Evolutionary conservation across 2,113 vertebrate species (phyloP).

Genomic region (Psittacara wagleri): DNA sequence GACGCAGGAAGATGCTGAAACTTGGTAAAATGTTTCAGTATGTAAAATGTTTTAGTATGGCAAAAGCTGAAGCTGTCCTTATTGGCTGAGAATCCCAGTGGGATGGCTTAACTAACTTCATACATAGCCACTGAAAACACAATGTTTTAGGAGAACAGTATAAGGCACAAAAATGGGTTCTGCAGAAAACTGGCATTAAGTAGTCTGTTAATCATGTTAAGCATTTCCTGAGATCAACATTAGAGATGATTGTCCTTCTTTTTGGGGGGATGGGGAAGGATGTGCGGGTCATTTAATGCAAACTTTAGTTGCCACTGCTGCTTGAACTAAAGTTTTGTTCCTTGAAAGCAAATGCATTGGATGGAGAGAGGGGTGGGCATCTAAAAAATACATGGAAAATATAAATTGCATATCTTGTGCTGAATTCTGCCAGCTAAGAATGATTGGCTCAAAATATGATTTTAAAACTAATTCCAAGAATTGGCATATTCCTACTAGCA

Average conservation of each 20-base stretch:
- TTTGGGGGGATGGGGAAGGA: background rate
- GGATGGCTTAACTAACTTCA: background rate
- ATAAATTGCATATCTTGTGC: background rate
- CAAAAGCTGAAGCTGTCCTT: background rate
- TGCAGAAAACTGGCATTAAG: background rate
- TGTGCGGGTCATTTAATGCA: background rate
- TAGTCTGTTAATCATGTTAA: background rate
- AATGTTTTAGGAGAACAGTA: background rate
- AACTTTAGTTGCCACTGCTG: background rate
- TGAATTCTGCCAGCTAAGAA: background rate
- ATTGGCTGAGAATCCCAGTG: background rate
- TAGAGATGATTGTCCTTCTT: background rate
- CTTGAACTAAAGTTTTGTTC: background rate
- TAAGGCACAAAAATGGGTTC: background rate
- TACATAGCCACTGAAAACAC: background rate
- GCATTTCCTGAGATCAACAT: background rate
- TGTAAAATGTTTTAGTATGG: background rate
- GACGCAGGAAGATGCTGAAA: background rate
- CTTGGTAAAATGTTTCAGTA: background rate
- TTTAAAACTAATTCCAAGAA: background rate
- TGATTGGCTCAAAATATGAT: background rate
- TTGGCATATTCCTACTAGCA: background rate
- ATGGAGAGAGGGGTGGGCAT: background rate
- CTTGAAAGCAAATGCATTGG: background rate
- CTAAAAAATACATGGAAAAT: background rate